phyloP scores from a whole-genome alignment of 2,888 invertebrate genomes.

The Tachina grossa region DNA sequence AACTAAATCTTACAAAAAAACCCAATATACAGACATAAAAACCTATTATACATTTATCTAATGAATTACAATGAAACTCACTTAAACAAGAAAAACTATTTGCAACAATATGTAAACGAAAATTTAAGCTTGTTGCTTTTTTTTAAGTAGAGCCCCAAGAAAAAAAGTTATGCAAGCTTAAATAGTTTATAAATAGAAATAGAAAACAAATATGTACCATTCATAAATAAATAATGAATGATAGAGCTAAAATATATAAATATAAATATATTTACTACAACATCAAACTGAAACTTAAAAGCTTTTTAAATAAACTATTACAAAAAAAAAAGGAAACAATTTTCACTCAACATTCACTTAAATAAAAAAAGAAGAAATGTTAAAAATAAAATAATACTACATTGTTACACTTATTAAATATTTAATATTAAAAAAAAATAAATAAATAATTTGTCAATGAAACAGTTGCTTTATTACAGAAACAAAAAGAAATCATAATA shows the following conservation, averaged over 20 bases:
- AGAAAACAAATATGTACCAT: neutral
- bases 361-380: conserved; percentile 14
- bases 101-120: neutral
- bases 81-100: neutral
- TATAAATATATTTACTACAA: conserved; percentile 17
- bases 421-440: conserved; percentile 24
- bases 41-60: neutral
- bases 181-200: neutral
- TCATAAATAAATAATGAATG: neutral
- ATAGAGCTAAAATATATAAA: conserved; percentile 11
- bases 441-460: conserved; percentile 9
- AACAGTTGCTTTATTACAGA: conserved; percentile 63
- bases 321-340: conserved; percentile 14
- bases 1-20: neutral
- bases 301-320: conserved; percentile 46
- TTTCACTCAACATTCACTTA: conserved; percentile 14
- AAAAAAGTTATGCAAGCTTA: conserved; percentile 56
- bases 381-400: conserved; percentile 5
- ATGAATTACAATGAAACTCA: conserved; percentile 13
- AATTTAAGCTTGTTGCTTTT: conserved; percentile 57
- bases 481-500: conserved; percentile 7
- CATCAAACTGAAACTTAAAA: conserved; percentile 32
- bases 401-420: conserved; percentile 61
- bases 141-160: conserved; percentile 57
- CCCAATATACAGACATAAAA: conserved; percentile 8